Conservation (phyloP, 2,888 invertebrate species). For the Agrilus mali region DNA sequence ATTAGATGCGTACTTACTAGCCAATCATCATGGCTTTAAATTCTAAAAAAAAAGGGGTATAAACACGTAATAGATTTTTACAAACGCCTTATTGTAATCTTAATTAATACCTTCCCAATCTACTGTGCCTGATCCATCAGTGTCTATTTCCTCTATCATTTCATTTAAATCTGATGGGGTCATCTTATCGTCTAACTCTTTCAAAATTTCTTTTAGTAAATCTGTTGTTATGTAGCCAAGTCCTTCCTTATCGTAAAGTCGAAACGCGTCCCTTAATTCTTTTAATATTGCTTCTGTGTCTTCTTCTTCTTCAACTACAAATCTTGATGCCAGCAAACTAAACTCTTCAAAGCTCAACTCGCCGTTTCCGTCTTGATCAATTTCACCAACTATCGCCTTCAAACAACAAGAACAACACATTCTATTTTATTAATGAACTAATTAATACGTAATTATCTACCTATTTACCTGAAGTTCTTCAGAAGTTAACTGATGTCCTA, state of each 20-base stretch:
- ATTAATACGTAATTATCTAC: conserved; percentile 23
- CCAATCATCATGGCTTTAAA: conserved; percentile 91
- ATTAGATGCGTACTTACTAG: conserved; percentile 8
- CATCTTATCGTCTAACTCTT: conserved; percentile 83
- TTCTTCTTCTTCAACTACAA: conserved; percentile 74
- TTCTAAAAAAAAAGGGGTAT: conserved; percentile 52
- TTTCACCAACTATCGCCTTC: conserved; percentile 68
- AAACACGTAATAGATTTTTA: background rate
- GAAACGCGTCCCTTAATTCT: conserved; percentile 89
- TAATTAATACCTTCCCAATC: conserved; percentile 78
- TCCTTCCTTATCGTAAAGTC: conserved; percentile 90
- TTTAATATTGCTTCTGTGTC: conserved; percentile 81
- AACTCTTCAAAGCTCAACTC: conserved; percentile 86
- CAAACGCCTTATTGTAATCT: conserved; percentile 1
- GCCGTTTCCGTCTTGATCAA: conserved; percentile 75
- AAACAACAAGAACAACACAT: background rate
- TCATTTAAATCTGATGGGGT: conserved; percentile 76
- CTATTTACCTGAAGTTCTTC: conserved; percentile 50
- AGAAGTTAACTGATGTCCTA: conserved; percentile 75
- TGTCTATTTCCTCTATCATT: conserved; percentile 93
- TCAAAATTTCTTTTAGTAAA: conserved; percentile 78
- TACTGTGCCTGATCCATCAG: conserved; percentile 92
- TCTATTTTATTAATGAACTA: background rate
- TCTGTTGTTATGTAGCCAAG: conserved; percentile 85
- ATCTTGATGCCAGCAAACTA: conserved; percentile 70